phyloP scores from a whole-genome alignment of 2,113 vertebrate species.

The Engystomops pustulosus region DNA sequence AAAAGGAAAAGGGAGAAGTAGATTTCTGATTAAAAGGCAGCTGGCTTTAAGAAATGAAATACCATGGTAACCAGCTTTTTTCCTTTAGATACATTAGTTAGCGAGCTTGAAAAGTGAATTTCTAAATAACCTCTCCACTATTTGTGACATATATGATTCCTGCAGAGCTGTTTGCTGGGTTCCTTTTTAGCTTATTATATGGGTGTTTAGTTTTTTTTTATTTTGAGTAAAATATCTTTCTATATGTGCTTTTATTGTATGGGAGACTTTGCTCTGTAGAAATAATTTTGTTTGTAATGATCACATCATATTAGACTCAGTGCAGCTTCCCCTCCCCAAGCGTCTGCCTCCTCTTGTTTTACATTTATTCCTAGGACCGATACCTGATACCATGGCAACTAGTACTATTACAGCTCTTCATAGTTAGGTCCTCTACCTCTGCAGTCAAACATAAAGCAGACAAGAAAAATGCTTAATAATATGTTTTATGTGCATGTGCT shows the following conservation, averaged over 20 bases:
- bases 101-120: constrained; percentile 40
- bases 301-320: constrained; percentile 17
- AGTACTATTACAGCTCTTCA: constrained; percentile 25
- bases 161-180: background rate
- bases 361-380: constrained; percentile 37
- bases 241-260: background rate
- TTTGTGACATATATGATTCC: constrained; percentile 21
- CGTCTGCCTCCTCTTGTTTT: constrained; percentile 38
- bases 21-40: constrained; percentile 5
- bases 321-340: constrained; percentile 8
- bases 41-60: constrained; percentile 26
- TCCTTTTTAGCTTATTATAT: background rate
- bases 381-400: constrained; percentile 53
- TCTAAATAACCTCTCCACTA: constrained; percentile 26
- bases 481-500: constrained; percentile 18
- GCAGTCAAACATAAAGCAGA: constrained; percentile 32
- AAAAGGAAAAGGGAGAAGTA: background rate
- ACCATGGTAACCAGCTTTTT: constrained; percentile 51
- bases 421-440: constrained; percentile 33
- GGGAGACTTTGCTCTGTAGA: background rate
- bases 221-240: background rate
- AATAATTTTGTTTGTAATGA: constrained; percentile 24
- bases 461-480: constrained; percentile 18
- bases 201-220: background rate
- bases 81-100: constrained; percentile 43